A percentile compares a stretch with the other conserved stretches of the same genome.
Evolutionary conservation across 2,113 vertebrate species (phyloP).

Genomic region (Balaeniceps rex): DNA sequence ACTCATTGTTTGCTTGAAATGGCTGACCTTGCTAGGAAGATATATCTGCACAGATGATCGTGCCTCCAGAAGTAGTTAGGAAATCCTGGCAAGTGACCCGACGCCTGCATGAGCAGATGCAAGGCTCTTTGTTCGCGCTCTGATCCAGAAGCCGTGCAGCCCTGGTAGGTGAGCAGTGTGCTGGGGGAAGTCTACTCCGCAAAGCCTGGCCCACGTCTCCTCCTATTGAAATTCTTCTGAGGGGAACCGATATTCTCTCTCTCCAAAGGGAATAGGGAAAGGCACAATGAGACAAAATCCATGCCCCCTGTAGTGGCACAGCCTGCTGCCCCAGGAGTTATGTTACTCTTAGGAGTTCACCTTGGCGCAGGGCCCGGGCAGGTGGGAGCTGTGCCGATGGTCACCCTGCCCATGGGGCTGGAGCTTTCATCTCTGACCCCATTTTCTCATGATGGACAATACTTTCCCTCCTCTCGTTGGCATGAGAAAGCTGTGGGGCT

Average conservation of each 20-base stretch:
- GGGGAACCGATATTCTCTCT: not conserved
- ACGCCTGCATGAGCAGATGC: rapidly evolving
- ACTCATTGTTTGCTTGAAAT: conserved; percentile 18
- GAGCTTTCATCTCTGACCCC: not conserved
- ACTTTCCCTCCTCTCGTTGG: not conserved
- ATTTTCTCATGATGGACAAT: rapidly evolving
- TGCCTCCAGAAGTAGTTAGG: not conserved
- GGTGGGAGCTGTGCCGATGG: not conserved
- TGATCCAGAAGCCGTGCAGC: not conserved
- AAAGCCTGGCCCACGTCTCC: not conserved
- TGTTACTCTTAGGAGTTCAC: not conserved
- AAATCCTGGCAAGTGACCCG: not conserved
- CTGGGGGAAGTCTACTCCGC: not conserved
- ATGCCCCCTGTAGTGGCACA: not conserved
- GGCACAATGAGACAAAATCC: not conserved
- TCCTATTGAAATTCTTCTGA: not conserved
- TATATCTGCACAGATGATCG: rapidly evolving
- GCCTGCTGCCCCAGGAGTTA: not conserved
- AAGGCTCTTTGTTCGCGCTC: not conserved
- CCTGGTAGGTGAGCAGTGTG: not conserved
- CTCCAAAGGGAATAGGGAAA: not conserved
- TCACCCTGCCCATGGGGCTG: not conserved
- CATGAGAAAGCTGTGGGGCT: not conserved
- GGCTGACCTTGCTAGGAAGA: not conserved
- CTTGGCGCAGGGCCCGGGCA: rapidly evolving